Base-by-base conservation (phyloP, 1,140 invertebrate species). In the Eueides isabella region DNA sequence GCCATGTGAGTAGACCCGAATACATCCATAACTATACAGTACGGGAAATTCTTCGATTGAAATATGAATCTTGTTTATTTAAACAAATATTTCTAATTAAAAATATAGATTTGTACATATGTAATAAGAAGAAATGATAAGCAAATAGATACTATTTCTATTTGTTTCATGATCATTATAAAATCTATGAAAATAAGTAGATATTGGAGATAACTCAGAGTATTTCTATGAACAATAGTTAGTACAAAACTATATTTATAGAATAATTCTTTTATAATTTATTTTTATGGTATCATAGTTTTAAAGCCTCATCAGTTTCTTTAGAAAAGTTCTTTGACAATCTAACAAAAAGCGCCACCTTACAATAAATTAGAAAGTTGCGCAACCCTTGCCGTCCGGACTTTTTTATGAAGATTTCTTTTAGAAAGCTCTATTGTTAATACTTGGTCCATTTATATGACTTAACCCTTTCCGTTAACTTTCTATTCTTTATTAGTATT, bases 321-420 rank as follows among this genome's bases (percentile, higher is more conserved):
- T 55, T 41, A 86, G 89, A 92, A 91, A 82, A 71, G 35, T 38
- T 83, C 75, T 81, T 81, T 76, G 80, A 69, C 64, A 72, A 61
- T 30, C 73, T 70, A 75, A 76, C 71, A 83, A 77, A 87, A 85
- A 88, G 72, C 84, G 76, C 81, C 81, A 87, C 84, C 85, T 89
- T 82, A 91, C 89, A 91, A 92, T 84, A 90, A 77, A 88, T 89
- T 92, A 90, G 91, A 92, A 92, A 92, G 91, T 92, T 92, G 87
- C 83, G 85, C 89, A 92, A 92, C 88, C 89, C 90, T 92, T 89
- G 83, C 82, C 80, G 78, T 73, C 77, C 78, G 73, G 79, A 75
- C 41, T 80, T 85, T 84, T 87, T 91, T 89, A 79, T 84, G 78
- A 75, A 74, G 83, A 83, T 83, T 82, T 71, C 77, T 85, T 85